Base-by-base conservation (phyloP, 2,113 vertebrate species). In the Thermophis baileyi region DNA sequence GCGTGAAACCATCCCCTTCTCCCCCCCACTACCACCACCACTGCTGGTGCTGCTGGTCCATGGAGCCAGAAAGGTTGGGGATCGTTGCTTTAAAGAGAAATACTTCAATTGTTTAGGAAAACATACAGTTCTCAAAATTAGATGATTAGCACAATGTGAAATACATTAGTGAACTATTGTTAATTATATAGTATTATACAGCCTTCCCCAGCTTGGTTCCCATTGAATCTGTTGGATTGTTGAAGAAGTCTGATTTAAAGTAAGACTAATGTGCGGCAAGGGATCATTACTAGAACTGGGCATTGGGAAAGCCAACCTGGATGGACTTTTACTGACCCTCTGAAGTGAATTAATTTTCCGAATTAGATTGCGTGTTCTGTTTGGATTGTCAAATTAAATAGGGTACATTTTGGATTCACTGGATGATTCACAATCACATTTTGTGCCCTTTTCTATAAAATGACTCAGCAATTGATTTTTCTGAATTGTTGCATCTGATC, bases 1-100 rank as follows among this genome's bases (percentile, higher is more conserved):
- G 1, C 0, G 4, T 0, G 12, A 63, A n/a, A 63, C 27, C 4
- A 2, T 63, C 14, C 14, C 4, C 30, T 30, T 30, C 5, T 2
- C 1, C 5, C 12, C 14, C 30, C 25, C 3, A 0, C 27, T 69
- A 69, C 1, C 4, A 0, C 30, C 5, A 35, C 5, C 14, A 16
- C 30, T n/a, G 18, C 63, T 69, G 5, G 4, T 69, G 30, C 14
- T 69, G 14, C 4, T 35, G 63, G 14, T 69, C 60, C 30, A 18
- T 35, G 63, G 63, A 69, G 63, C 63, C n/a, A 69, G 63, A 69
- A 18, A 69, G 14, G 14, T 35, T 1, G 4, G 30, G 14, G 30
- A 35, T 12, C 5, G 2, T 2, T 35, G 30, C 18, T 81, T 81
- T 3, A 81, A 81, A 81, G n/a, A 40, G 16, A 81, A 81, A 18